Percentiles rank a stretch among this genome's conserved stretches.
Evolutionary conservation across 2,113 vertebrate genomes (phyloP).

Genomic region (Podocnemis expansa): DNA sequence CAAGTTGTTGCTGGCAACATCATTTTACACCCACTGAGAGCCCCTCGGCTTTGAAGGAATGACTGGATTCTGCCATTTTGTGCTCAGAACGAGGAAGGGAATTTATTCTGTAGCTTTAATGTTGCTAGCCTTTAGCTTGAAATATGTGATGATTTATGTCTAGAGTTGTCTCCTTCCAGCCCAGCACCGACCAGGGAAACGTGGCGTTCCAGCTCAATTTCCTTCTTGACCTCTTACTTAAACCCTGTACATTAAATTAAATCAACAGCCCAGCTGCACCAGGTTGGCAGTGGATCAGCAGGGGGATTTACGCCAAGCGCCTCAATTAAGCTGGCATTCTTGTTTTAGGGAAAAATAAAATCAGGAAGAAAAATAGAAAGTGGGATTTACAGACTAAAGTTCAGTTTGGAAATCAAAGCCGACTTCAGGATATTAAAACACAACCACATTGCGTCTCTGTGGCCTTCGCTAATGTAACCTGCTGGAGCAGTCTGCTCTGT

Average conservation of each 20-base stretch:
- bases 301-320: accelerated
- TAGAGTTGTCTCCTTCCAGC: not conserved
- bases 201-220: not conserved
- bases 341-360: not conserved
- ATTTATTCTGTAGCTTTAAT: not conserved
- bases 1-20: not conserved
- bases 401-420: not conserved
- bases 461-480: not conserved
- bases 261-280: not conserved
- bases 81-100: too few relatives aligned
- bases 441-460: not conserved
- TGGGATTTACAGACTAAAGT: not conserved
- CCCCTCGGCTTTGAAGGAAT: not conserved
- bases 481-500: not conserved
- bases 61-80: not conserved
- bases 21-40: not conserved
- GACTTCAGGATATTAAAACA: not conserved
- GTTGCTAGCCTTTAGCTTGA: not conserved
- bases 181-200: not conserved
- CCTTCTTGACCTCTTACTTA: not conserved
- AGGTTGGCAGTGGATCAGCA: not conserved
- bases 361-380: not conserved
- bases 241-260: accelerated
- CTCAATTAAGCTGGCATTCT: accelerated
- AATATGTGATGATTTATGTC: not conserved